Evolutionary conservation across 2,113 vertebrate genomes (phyloP), one percentile per base, ranked within the genome.

Genomic region (Chiloscyllium plagiosum): DNA sequence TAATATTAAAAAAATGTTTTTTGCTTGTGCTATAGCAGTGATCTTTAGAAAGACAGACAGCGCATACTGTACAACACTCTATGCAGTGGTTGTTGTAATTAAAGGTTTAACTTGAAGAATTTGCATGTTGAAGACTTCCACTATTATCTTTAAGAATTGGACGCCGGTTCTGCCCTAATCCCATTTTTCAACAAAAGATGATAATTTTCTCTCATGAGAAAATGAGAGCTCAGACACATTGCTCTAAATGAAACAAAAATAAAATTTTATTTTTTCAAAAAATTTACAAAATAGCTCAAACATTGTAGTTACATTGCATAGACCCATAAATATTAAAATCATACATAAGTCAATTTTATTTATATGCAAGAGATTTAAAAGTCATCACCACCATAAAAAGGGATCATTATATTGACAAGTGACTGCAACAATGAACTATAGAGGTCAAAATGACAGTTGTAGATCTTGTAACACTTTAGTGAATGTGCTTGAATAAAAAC

Each of bases 281-380:
- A 94, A 69, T 72, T 50, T 72, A 72, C 42, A 95, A 50, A 69
- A 69, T 52, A 56, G 20, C 69, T 69, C 69, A 47, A 95, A 95
- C 94, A 76, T 13, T 15, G 22, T 50, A 33, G 37, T 76, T 70
- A 52, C 22, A 94, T 94, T 94, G 68, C 94, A 76, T 29, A 72
- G 24, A 61, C 56, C 61, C 61, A 65, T 12, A 94, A 70, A 95
- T 52, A 72, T 29, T 66, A 95, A 95, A 95, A 76, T 12, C 37
- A 95, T 94, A 42, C 42, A 95, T 26, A 56, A 94, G 68, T 42
- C 19, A 68, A 95, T 72, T 95, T 95, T 47, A 47, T 24, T 76
- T 72, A 6, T 72, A 95, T 72, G 72, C 17, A 95, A 76, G 50
- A 47, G 42, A 47, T 47, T 70, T 72, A 47, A 95, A 70, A 42